Percentiles rank a stretch among this genome's conserved stretches.
phyloP scores from a whole-genome alignment of 2,888 invertebrate genomes.

The Epinotia demarniana region DNA sequence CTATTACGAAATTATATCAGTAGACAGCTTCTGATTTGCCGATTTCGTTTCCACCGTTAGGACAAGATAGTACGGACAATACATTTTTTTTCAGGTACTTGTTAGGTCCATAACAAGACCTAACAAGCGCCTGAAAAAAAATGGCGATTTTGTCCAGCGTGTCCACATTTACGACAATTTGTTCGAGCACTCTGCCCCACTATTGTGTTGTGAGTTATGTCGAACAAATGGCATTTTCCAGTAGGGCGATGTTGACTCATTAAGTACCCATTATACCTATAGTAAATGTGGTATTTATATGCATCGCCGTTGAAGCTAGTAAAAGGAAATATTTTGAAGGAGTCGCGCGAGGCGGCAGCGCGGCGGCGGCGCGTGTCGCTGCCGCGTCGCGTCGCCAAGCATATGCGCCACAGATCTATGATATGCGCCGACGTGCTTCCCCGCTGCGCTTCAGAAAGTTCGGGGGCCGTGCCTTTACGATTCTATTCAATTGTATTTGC shows the following conservation, averaged over 20 bases:
- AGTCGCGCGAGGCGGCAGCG: conserved; percentile 75
- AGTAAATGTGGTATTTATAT: conserved; percentile 47
- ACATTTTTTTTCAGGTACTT: too few species aligned
- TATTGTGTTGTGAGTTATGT: not conserved
- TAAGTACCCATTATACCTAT: not conserved
- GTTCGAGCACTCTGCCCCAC: too few species aligned
- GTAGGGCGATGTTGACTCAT: conserved; percentile 29
- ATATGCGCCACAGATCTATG: conserved; percentile 52
- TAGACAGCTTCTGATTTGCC: too few species aligned
- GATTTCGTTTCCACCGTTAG: too few species aligned
- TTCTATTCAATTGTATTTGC: conserved; percentile 25
- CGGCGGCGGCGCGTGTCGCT: conserved; percentile 53
- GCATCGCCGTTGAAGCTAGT: conserved; percentile 77
- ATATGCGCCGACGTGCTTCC: conserved; percentile 51
- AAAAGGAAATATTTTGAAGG: conserved; percentile 83
- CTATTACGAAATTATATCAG: too few species aligned
- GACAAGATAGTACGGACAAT: too few species aligned
- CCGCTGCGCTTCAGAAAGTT: conserved; percentile 48
- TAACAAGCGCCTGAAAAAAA: too few species aligned
- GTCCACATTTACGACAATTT: too few species aligned
- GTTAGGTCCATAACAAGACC: too few species aligned
- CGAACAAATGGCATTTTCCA: conserved; percentile 24
- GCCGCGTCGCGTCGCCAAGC: conserved; percentile 44
- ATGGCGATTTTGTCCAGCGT: too few species aligned
- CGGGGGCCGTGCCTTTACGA: conserved; percentile 17